Evolutionary conservation across 1,140 invertebrate genomes (phyloP).

Genomic region (Mactra quadrangularis): DNA sequence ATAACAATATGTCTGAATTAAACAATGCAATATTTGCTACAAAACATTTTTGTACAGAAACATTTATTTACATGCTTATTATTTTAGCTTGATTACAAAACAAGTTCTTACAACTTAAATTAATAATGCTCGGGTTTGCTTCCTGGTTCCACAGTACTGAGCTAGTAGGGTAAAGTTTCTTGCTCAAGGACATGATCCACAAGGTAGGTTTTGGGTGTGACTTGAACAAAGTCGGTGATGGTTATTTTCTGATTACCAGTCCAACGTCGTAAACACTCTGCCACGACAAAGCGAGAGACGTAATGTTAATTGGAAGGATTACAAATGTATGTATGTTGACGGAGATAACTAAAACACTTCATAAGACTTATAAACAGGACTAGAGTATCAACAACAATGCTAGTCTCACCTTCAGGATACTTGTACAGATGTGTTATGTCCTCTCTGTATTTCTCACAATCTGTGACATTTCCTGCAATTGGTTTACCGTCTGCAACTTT

Average conservation of each 20-base stretch:
- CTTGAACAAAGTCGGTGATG: neutral
- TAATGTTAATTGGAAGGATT: neutral
- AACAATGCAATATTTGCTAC: neutral
- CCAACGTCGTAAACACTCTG: too few species aligned
- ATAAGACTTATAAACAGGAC: too few species aligned
- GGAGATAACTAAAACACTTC: too few species aligned
- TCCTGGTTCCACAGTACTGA: too few species aligned
- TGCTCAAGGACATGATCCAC: neutral
- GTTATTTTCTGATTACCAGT: too few species aligned
- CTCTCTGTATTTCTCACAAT: constrained; percentile 84
- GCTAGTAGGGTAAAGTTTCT: too few species aligned
- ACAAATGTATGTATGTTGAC: too few species aligned
- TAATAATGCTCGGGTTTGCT: too few species aligned
- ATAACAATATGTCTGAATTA: neutral
- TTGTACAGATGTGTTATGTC: constrained; percentile 83
- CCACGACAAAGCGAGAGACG: neutral
- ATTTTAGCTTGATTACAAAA: too few species aligned
- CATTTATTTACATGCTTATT: neutral
- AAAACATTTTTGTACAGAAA: neutral
- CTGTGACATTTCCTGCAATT: constrained; percentile 2
- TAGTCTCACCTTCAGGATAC: constrained; percentile 87
- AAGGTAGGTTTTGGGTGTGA: neutral
- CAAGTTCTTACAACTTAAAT: too few species aligned
- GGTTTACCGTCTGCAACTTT: constrained; percentile 91
- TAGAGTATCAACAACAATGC: too few species aligned